Base-by-base conservation (phyloP, 1,140 invertebrate species). In the Drosophila ogumai region DNA sequence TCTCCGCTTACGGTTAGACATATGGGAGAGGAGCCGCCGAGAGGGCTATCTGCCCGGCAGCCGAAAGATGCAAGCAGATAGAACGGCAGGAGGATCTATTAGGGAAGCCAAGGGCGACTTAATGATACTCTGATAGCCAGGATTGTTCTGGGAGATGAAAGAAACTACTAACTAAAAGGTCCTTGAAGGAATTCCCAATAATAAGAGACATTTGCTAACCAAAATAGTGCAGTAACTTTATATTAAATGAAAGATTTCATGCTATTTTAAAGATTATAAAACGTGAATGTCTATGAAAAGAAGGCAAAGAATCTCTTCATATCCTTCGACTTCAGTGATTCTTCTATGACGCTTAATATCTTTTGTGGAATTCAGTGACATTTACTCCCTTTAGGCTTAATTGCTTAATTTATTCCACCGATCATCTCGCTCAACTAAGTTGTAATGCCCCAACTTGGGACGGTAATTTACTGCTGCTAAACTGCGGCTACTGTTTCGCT, bases 1-100 rank as follows among this genome's bases (percentile, higher is more conserved):
- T 88, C 84, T 87, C 82, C 82, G 82, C 82, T 80, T 87, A 77
- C 82, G 82, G 82, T 87, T 84, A 74, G 82, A 87, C 84, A 88
- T 59, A 75, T 88, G 63, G 81, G 80, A 84, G 80, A 84, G 58
- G 34, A 77, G 50, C 79, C 43, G 52, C 52, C 32, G 52, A 54
- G 52, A 58, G 32, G 52, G 74, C 74, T 77, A 77, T 77, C 74
- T 76, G 64, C 32, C 13, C 52, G 34, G 31, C 38, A 28, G 71
- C 47, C 57, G 57, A 64, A 41, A 84, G 84, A 80, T 84, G 55
- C 85, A 90, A 80, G 34, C 28, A 81, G 85, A 68, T 81, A 84
- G 66, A 90, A 71, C 49, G 66, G 58, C 38, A 64, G 67, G 68
- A 68, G 66, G 44, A 41, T 31, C 50, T 47, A 9, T 15, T 7